Evolutionary conservation across 1,140 invertebrate genomes (phyloP), one percentile per base, ranked within the genome.

Genomic region (Aphis gossypii): DNA sequence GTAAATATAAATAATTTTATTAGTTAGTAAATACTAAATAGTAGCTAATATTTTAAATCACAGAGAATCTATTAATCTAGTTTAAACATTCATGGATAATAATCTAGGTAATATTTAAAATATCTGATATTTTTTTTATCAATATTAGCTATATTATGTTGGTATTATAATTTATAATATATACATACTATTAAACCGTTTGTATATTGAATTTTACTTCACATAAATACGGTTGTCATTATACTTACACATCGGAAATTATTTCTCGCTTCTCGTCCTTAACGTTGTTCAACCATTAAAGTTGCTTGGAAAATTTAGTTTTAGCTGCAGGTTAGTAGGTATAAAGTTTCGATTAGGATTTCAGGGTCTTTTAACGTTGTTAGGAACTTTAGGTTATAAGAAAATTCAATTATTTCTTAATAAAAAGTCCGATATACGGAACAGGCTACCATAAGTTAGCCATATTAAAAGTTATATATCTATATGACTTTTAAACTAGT

Each of bases 371-470:
- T 68, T 68, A 68, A 68, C 30, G n/a, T 68, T n/a, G 30, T 68
- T 76, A 20, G n/a, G n/a, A 76, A 76, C 60, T 76, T 76, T 76
- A n/a, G 60, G n/a, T 20, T n/a, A 35, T 76, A 76, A 76, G 60
- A 76, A 76, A 76, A 76, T 76, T n/a, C n/a, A 76, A 76, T 76
- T 76, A n/a, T 76, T 76, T 76, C 60, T 76, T 76, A n/a, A 76
- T 76, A 76, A 76, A 76, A n/a, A 76, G 60, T 68, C 60, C 60
- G 30, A n/a, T 68, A 68, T 68, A 68, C 30, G 30, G 14, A n/a
- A 68, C 3, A 18, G 60, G 30, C 60, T n/a, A 68, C 30, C 14
- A 68, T 68, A n/a, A 68, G 30, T 76, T n/a, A 35, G 14, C 60
- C n/a, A 76, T 76, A 30, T n/a, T 68, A 68, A 68, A 68, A 68